A percentile compares a stretch with the other conserved stretches of the same genome.
Evolutionary conservation across 2,888 invertebrate species (phyloP).

Genomic region (Auanema sp.): DNA sequence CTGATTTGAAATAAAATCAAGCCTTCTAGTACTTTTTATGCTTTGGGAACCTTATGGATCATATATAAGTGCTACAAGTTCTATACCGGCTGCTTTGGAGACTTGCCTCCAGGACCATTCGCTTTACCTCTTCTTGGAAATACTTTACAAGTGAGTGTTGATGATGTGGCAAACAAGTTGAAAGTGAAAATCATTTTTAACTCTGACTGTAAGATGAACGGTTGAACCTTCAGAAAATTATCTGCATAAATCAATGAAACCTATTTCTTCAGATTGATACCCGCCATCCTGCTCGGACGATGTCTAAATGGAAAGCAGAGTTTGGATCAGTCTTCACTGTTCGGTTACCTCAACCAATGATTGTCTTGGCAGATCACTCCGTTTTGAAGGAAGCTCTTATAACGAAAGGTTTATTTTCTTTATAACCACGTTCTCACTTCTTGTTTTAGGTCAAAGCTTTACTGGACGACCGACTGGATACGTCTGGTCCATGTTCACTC

Average conservation of each 20-base stretch:
- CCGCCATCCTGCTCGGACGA: constrained; percentile 14
- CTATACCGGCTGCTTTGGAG: too few species aligned
- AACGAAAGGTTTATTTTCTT: constrained; percentile 22
- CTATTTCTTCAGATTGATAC: constrained; percentile 14
- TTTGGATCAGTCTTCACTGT: constrained; percentile 58
- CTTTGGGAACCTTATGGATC: too few species aligned
- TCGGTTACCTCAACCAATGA: constrained; percentile 46
- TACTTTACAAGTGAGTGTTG: constrained; percentile 25
- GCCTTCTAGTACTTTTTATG: too few species aligned
- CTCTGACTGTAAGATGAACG: too few species aligned
- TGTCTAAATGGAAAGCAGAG: constrained; percentile 12
- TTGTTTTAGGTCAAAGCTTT: constrained; percentile 5
- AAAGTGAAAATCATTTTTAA: too few species aligned
- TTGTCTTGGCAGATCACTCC: constrained; percentile 34
- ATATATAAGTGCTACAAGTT: too few species aligned
- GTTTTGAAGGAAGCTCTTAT: constrained; percentile 29
- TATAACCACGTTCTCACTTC: neutral
- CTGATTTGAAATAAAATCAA: too few species aligned
- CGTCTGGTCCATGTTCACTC: constrained; percentile 44
- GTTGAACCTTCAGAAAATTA: too few species aligned
- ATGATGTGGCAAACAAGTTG: too few species aligned
- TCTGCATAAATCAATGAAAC: too few species aligned
- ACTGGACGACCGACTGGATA: constrained; percentile 15
- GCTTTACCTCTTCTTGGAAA: constrained; percentile 37
- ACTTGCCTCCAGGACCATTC: constrained; percentile 34